Base-by-base conservation (phyloP, 2,113 vertebrate genomes). In the Notothenia coriiceps region DNA sequence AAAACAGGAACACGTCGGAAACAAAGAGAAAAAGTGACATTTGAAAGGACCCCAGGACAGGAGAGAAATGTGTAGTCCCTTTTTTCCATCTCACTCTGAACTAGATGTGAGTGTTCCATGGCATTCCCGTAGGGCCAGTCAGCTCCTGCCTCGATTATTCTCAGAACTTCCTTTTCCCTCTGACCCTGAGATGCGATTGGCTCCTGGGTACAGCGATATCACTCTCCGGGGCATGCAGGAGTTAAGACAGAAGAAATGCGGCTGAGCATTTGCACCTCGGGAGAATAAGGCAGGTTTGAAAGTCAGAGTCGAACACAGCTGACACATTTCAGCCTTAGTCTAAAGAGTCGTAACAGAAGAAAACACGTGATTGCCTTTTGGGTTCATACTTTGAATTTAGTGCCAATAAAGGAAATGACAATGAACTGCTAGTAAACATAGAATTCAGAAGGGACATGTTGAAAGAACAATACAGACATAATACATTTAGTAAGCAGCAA, bases 11-110 rank as follows among this genome's bases (percentile, higher is more conserved):
- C 70, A 29, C 2, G 2, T 59, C 61, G 25, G 70, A 67, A 77
- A 90, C 82, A 66, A 68, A 76, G 40, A 79, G 67, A 54, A 47
- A 79, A 78, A 76, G 85, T 88, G 91, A 90, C 89, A 90, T 91
- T 92, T 89, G 84, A 83, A 86, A 74, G 79, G 70, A 86, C 84
- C 77, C 15, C 18, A 7, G 82, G 86, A 89, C 61, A 33, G 51
- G 20, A 79, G 49, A 84, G 75, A 61, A 85, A 74, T n/a, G 65
- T 82, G 80, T 22, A n/a, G 50, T 17, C 70, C 71, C 10, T 70
- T 71, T 75, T 69, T 46, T 61, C 60, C 64, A 4, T 77, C 50
- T 72, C 62, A 12, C 67, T 68, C 77, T 64, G 61, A 80, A 83
- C 74, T 84, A 25, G 83, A 90, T 73, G 77, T 57, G 70, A 89